Evolutionary conservation across 2,797 vertebrate genomes (phyloP), one percentile per base, ranked within the genome.

Genomic region (Fistularia commersonii): DNA sequence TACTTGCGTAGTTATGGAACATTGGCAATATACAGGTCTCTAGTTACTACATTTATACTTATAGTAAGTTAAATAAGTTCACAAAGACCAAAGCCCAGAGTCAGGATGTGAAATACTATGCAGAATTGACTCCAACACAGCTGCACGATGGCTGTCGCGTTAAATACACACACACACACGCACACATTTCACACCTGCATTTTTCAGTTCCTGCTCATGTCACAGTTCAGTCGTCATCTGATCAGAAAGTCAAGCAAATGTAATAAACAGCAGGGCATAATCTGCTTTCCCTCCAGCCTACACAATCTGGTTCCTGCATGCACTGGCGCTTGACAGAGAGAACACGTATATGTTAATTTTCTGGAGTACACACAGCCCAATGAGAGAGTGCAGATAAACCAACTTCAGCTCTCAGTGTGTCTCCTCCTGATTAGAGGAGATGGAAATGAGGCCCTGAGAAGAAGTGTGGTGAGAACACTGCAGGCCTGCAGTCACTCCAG

Each of bases 181-280:
- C 9, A 8, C 66, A 40, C 45, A 57, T 61, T 70, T 41, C 59
- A 23, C 23, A 23, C 23, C 23, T 23, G 23, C 23, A 23, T 81
- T 74, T 83, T 64, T 62, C 62, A 54, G 47, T 74, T 64, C 72
- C 57, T 75, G 75, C 48, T 54, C 34, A 49, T 53, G 76, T 83
- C 74, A 84, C 74, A 83, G 81, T 76, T 82, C 55, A 77, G 59
- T 69, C 61, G 3, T 32, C 67, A 71, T 84, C 74, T 77, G 78
- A 89, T 86, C 76, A 70, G 65, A 23, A 23, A 76, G 64, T 86
- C 76, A 66, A 65, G 75, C 75, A 70, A 79, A 79, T 51, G 78
- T 79, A 83, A 81, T 81, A 79, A 84, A 85, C 74, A 82, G 48
- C 9, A 58, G 43, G 47, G 53, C 14, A 0, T 72, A 83, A 79